Evolutionary conservation across 2,797 vertebrate species (phyloP).

Genomic region (Lycodopsis pacificus): DNA sequence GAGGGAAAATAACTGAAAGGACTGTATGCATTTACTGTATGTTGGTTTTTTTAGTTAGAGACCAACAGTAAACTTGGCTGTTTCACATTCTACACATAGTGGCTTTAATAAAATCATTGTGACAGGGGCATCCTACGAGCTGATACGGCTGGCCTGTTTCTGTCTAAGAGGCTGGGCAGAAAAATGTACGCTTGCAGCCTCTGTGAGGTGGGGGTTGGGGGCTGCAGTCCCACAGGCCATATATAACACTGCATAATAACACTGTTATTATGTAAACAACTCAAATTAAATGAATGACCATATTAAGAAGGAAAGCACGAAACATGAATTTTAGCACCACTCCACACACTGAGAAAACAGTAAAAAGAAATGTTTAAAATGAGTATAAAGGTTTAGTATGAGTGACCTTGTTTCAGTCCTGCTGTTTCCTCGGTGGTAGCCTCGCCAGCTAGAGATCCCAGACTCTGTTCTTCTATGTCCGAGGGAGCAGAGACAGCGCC

Average conservation of each 20-base stretch:
- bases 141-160: neutral
- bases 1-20: neutral
- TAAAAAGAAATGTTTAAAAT: neutral
- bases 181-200: neutral
- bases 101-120: neutral
- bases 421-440: neutral
- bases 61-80: neutral
- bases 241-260: neutral
- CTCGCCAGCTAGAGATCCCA: slow-evolving; percentile 53
- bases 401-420: slow-evolving; percentile 51
- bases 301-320: too few species aligned
- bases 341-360: neutral
- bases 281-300: neutral
- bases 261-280: neutral
- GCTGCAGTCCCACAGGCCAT: too few species aligned
- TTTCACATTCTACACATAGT: neutral
- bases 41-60: neutral
- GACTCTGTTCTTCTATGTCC: slow-evolving; percentile 70
- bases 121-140: neutral
- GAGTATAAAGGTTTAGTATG: neutral
- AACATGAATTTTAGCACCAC: neutral
- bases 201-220: neutral
- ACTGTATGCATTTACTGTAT: neutral
- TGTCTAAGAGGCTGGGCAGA: neutral
- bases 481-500: slow-evolving; percentile 67